Percentiles rank a stretch among this genome's conserved stretches.
These are phyloP conservation scores for Sternotherus odoratus DNA, from an alignment of 2,797 vertebrate genomes.

Conservation along the genomic window DNA sequence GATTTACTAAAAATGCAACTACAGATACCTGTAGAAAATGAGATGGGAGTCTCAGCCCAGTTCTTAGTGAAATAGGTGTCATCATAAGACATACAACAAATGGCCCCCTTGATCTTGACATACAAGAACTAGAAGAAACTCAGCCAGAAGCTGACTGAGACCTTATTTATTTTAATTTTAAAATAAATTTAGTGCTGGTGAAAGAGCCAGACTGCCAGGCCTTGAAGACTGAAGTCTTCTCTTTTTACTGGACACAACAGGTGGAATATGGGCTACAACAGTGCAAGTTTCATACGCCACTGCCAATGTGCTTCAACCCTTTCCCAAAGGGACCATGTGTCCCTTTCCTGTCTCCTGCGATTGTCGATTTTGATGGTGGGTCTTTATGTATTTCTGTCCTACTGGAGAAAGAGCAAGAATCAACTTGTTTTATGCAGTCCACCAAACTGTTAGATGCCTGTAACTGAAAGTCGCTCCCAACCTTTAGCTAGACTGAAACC, in stretches of 20 bases:
- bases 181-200: neutral
- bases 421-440: neutral
- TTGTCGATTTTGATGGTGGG: neutral
- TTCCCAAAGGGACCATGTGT: neutral
- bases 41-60: neutral
- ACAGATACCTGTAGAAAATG: neutral
- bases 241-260: neutral
- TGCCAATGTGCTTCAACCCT: neutral
- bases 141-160: neutral
- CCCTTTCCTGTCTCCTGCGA: conserved; percentile 22
- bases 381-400: neutral
- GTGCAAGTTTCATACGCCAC: neutral
- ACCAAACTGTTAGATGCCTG: neutral
- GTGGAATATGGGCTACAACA: conserved; percentile 20
- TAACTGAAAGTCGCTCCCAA: neutral
- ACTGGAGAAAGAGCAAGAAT: neutral
- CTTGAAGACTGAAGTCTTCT: neutral
- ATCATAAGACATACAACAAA: neutral
- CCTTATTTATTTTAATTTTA: neutral
- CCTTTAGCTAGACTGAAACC: neutral
- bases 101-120: neutral
- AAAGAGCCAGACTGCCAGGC: neutral
- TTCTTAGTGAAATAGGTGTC: neutral
- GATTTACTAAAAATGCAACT: neutral
- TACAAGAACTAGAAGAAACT: neutral